Base-by-base conservation (phyloP, 1,140 invertebrate species). In the Drosophila kepulauana region DNA sequence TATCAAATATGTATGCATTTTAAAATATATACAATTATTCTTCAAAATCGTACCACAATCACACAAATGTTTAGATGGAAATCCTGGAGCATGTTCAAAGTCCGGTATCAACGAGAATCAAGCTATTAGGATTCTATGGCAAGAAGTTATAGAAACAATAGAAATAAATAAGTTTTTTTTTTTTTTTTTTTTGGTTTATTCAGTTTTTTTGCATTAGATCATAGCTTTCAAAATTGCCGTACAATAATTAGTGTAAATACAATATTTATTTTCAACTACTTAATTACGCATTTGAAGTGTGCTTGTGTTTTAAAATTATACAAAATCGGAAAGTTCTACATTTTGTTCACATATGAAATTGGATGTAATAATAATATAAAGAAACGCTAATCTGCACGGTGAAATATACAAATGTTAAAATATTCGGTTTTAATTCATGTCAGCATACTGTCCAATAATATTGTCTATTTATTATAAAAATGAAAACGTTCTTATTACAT, bases 21-120 rank as follows among this genome's bases (percentile, higher is more conserved):
- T 43, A 57, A 75, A 67, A 73, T 73, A 66, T 28, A 49, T 69
- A 57, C 64, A 69, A 56, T 25, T 61, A 67, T 63, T 58, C 72
- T 64, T 57, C 66, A 70, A 73, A 61, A 71, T 65, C 46, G 54
- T 72, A 61, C 56, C 25, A 54, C 25, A 59, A 65, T 28, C 41
- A 69, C 71, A 49, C 25, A 67, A 71, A 51, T 61, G 46, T 76
- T 71, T 77, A 92, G 91, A 91, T 92, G 91, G 91, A 92, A 82
- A 92, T 92, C 72, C 75, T 92, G 91, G 91, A 92, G 73, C 84
- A 92, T 75, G 85, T 92, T 76, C 91, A 92, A 82, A 92, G 91
- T 91, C 91, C 91, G 43, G 91, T 92, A 46, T 92, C 91, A 61
- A 92, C 91, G 65, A 85, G 91, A 76, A 91, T 92, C 72, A 81